Evolutionary conservation across 2,888 invertebrate species (phyloP).

Genomic region (Ctena decussata): DNA sequence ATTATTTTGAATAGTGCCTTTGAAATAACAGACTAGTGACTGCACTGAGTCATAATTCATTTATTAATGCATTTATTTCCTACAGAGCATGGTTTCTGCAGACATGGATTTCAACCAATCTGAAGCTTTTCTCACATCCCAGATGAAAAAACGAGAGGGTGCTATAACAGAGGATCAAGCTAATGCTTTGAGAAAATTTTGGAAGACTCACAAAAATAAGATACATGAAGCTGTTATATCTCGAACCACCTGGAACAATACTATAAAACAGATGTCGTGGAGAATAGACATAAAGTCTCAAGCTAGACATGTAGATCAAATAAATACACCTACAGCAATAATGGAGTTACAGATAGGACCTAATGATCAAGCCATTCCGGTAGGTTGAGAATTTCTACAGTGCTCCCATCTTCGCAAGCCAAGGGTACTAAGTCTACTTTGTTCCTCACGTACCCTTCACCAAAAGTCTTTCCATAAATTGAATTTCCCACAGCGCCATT

Average conservation of each 20-base stretch:
- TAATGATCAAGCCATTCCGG: constrained; percentile 80
- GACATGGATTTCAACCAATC: constrained; percentile 86
- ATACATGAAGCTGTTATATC: constrained; percentile 83
- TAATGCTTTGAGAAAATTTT: constrained; percentile 82
- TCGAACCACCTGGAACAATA: constrained; percentile 82
- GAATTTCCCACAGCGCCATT: no score
- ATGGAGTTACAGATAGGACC: constrained; percentile 91
- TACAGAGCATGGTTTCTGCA: constrained; percentile 84
- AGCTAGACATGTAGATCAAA: constrained; percentile 93
- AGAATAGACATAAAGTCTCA: constrained; percentile 88
- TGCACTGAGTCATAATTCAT: no score
- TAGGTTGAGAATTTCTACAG: no score
- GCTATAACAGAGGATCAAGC: constrained; percentile 84
- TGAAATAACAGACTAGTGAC: no score
- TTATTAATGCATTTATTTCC: constrained; percentile 18
- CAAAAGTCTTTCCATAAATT: no score
- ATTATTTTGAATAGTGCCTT: no score
- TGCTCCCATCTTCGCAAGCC: no score
- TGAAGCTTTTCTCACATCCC: constrained; percentile 84
- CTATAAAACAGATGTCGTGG: constrained; percentile 83
- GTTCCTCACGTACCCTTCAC: no score
- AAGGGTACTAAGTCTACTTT: no score
- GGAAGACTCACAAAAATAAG: constrained; percentile 84
- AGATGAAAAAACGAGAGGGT: constrained; percentile 81
- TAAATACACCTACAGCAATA: constrained; percentile 89